Evolutionary conservation across 2,888 invertebrate genomes (phyloP).

Genomic region (Melanostoma scalare): DNA sequence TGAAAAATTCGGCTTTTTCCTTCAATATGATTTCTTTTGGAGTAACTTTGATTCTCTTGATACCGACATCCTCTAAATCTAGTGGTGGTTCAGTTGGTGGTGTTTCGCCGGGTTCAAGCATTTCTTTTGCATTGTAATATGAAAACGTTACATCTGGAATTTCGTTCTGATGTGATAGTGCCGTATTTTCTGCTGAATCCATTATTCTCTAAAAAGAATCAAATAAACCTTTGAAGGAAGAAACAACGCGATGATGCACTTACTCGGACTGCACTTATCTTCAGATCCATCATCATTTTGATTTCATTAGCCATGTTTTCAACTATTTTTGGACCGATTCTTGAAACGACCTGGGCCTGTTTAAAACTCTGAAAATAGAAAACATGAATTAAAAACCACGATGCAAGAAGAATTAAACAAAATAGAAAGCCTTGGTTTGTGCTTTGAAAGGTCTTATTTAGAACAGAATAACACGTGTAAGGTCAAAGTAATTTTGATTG

Average conservation of each 20-base stretch:
- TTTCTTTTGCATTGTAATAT: slow-evolving; percentile 88
- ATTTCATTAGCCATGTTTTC: slow-evolving; percentile 93
- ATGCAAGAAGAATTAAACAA: too few relatives aligned
- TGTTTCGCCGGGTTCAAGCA: slow-evolving; percentile 84
- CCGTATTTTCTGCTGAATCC: slow-evolving; percentile 93
- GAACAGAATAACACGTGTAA: too few relatives aligned
- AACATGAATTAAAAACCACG: not conserved
- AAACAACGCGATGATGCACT: slow-evolving; percentile 71
- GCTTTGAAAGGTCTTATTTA: too few relatives aligned
- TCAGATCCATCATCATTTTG: slow-evolving; percentile 93
- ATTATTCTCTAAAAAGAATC: slow-evolving; percentile 87
- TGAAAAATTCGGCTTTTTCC: slow-evolving; percentile 89
- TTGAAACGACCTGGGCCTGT: slow-evolving; percentile 88
- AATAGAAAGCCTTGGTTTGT: too few relatives aligned
- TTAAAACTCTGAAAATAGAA: slow-evolving; percentile 87
- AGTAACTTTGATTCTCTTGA: slow-evolving; percentile 83
- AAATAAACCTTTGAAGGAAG: not conserved
- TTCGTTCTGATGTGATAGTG: slow-evolving; percentile 85
- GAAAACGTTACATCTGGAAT: slow-evolving; percentile 85
- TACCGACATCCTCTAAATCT: slow-evolving; percentile 84
- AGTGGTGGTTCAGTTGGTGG: slow-evolving; percentile 83
- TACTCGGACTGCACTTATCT: slow-evolving; percentile 93
- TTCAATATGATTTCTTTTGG: slow-evolving; percentile 86
- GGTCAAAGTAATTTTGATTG: too few relatives aligned
- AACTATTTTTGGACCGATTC: slow-evolving; percentile 90